phyloP scores from a whole-genome alignment of 2,113 vertebrate genomes.

The Taurulus bubalis region DNA sequence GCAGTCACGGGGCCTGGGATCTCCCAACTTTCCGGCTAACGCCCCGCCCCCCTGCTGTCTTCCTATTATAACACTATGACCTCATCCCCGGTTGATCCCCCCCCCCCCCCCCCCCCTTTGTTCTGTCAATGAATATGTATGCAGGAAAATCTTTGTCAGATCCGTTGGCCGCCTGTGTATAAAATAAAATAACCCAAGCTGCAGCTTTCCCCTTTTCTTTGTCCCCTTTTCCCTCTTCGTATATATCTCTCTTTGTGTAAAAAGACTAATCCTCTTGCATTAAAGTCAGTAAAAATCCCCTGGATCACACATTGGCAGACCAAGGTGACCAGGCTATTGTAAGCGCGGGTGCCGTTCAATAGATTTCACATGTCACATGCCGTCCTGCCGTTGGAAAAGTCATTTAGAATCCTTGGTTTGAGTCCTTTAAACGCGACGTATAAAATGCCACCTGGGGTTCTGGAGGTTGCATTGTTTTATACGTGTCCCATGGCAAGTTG shows the following conservation, averaged over 20 bases:
- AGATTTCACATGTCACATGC: slow-evolving; percentile 13
- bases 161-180: slow-evolving; percentile 41
- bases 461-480: slow-evolving; percentile 17
- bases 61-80: slow-evolving; percentile 52
- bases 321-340: slow-evolving; percentile 39
- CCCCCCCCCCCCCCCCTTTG: slow-evolving; percentile 22
- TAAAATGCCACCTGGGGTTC: slow-evolving; percentile 28
- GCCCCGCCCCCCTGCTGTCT: slow-evolving; percentile 43
- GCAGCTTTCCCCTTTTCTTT: slow-evolving; percentile 23
- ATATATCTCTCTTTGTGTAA: slow-evolving; percentile 39
- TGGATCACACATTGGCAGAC: slow-evolving; percentile 29
- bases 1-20: slow-evolving; percentile 20
- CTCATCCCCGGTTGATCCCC: slow-evolving; percentile 60
- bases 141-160: slow-evolving; percentile 61
- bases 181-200: slow-evolving; percentile 21
- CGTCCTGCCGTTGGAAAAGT: background rate
- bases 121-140: slow-evolving; percentile 76
- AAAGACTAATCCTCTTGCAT: slow-evolving; percentile 33
- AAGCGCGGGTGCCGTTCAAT: background rate
- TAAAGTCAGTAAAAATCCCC: slow-evolving; percentile 35
- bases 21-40: slow-evolving; percentile 4
- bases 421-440: slow-evolving; percentile 23
- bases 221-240: slow-evolving; percentile 3
- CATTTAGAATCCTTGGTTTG: slow-evolving; percentile 25
- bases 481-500: background rate